Percentiles rank a stretch among this genome's conserved stretches.
These are phyloP conservation scores for Menidia beryllina DNA, from an alignment of 2,113 vertebrate genomes.

Conservation along the genomic window DNA sequence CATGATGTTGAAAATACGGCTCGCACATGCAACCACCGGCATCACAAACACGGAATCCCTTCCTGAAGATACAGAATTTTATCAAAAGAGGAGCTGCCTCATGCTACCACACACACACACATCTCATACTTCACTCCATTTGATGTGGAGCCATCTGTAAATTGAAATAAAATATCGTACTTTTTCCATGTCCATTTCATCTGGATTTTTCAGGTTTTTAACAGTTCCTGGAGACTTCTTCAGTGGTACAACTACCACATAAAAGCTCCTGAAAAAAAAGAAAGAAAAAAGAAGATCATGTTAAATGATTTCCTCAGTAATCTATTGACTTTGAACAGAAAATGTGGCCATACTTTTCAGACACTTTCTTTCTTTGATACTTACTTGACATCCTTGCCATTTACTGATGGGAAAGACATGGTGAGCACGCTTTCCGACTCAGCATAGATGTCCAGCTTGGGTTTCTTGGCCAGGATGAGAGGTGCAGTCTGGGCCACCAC, in stretches of 20 bases:
- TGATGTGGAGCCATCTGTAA: not conserved
- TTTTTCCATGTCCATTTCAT: conserved; percentile 97
- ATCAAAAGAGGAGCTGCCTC: too few relatives aligned
- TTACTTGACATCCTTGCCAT: conserved; percentile 89
- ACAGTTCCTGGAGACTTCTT: conserved; percentile 86
- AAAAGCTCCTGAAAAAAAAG: conserved; percentile 84
- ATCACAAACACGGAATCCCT: conserved; percentile 9
- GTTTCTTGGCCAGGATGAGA: conserved; percentile 86
- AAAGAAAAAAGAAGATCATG: not conserved
- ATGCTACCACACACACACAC: not conserved
- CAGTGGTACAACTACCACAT: conserved; percentile 92
- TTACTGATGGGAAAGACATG: conserved; percentile 87
- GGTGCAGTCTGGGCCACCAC: conserved; percentile 90
- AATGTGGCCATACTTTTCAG: not conserved
- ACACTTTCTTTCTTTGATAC: conserved; percentile 31
- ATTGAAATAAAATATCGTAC: conserved; percentile 66
- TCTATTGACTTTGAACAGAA: not conserved
- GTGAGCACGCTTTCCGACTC: conserved; percentile 87
- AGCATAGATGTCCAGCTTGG: conserved; percentile 87
- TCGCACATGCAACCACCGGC: conserved; percentile 16
- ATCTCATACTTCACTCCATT: not conserved
- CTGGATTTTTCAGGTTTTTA: conserved; percentile 87
- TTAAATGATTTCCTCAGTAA: not conserved
- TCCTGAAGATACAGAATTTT: not conserved
- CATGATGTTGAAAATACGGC: conserved; percentile 22